Evolutionary conservation across 2,888 invertebrate species (phyloP).

Genomic region (Drosophila leonis): DNA sequence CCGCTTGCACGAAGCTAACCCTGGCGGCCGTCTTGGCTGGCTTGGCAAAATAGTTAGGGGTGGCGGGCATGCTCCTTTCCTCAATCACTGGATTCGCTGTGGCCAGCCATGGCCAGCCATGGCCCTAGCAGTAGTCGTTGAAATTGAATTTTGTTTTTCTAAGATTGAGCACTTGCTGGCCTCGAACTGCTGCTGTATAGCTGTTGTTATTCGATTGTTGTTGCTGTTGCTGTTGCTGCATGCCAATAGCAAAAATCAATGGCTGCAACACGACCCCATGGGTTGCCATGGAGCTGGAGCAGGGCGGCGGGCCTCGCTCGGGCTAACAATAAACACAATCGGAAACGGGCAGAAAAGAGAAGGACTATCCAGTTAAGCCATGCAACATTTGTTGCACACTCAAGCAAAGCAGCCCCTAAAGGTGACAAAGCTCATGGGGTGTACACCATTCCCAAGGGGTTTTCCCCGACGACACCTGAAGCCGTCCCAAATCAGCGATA

Average conservation of each 20-base stretch:
- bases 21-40: conserved; percentile 40
- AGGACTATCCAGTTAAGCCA: background rate
- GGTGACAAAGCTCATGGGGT: conserved; percentile 49
- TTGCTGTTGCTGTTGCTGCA: conserved; percentile 39
- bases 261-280: conserved; percentile 51
- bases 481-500: conserved; percentile 49
- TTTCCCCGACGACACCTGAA: conserved; percentile 16
- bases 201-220: conserved; percentile 23
- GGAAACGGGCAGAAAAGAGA: conserved; percentile 1
- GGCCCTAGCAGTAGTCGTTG: conserved; percentile 20
- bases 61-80: conserved; percentile 52
- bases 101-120: conserved; percentile 50
- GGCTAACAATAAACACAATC: conserved; percentile 37
- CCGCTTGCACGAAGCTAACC: conserved; percentile 67
- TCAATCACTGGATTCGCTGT: conserved; percentile 33
- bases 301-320: conserved; percentile 2
- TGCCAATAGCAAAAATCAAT: conserved; percentile 73
- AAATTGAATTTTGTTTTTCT: conserved; percentile 39
- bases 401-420: conserved; percentile 28
- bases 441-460: background rate
- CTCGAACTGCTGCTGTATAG: conserved; percentile 33
- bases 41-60: conserved; percentile 48
- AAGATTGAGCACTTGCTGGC: conserved; percentile 51
- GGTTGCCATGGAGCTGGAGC: conserved; percentile 68
- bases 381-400: conserved; percentile 58